These are phyloP conservation scores for Drusus annulatus DNA, from an alignment of 1,140 invertebrate species.

Conservation along the genomic window DNA sequence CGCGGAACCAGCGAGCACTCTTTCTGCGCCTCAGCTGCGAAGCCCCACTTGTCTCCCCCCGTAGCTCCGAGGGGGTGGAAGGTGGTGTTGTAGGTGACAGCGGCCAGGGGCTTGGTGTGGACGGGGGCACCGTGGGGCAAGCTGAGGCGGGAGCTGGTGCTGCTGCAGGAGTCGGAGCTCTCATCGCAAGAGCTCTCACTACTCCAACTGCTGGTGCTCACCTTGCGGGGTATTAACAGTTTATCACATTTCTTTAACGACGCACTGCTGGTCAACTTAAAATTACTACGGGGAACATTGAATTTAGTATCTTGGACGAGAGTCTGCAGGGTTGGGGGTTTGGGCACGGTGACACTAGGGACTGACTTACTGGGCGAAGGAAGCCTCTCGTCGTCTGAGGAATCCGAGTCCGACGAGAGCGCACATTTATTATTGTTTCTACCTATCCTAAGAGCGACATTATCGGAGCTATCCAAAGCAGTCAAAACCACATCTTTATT, in stretches of 20 bases:
- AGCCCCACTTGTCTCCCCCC: conserved; percentile 80
- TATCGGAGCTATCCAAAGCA: conserved; percentile 54
- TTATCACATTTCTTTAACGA: conserved; percentile 40
- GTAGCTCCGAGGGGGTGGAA: conserved; percentile 71
- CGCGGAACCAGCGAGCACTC: conserved; percentile 63
- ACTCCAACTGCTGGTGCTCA: conserved; percentile 31
- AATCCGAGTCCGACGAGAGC: conserved; percentile 59
- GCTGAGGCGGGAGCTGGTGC: conserved; percentile 5
- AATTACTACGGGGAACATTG: conserved; percentile 28
- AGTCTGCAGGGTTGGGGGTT: conserved; percentile 4
- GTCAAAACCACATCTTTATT: conserved; percentile 50
- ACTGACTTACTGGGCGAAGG: not conserved
- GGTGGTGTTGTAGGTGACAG: conserved; percentile 62
- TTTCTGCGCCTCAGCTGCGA: conserved; percentile 79
- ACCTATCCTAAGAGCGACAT: conserved; percentile 57
- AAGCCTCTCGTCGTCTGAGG: conserved; percentile 60
- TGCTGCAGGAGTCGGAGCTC: conserved; percentile 40
- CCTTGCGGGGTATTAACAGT: not conserved
- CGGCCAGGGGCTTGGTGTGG: conserved; percentile 34
- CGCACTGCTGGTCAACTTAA: conserved; percentile 31
- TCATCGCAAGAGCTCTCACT: conserved; percentile 44
- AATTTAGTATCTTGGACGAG: not conserved
- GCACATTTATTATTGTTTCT: conserved; percentile 48
- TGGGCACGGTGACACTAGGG: conserved; percentile 20
- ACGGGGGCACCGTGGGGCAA: conserved; percentile 58